Base-by-base conservation (phyloP, 2,888 invertebrate genomes). In the Epirrhoe tristata region DNA sequence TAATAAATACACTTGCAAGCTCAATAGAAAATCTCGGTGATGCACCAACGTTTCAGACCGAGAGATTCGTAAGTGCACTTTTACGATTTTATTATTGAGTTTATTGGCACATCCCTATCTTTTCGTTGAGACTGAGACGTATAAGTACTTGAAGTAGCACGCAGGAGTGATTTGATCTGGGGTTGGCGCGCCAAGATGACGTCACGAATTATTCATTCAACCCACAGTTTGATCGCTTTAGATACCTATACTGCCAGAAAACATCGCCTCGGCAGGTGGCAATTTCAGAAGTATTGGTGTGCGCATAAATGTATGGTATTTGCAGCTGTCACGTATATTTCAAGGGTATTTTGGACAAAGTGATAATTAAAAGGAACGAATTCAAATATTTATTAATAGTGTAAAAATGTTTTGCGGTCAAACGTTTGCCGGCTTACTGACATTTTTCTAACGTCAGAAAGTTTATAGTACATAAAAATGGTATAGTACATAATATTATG, bases 151-250 rank as follows among this genome's bases (percentile, higher is more conserved):
- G 55, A 43, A 56, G 62, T 57, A 43, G 58, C 57, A 34, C 46
- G 32, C 80, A 64, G 85, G 81, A 83, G 81, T 83, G 83, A 84
- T 87, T 88, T 88, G 88, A 89, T 88, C 86, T 81, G 76, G 79
- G 76, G 78, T 80, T 77, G 82, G 81, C 81, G 79, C 81, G 84
- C 82, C 83, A 83, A 73, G 74, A 69, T 89, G 87, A 89, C 89
- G 88, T 89, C 90, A 89, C 81, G 80, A 82, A 83, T 80, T 85
- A 86, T 85, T 85, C 81, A 83, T 87, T 56, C 62, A 57, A 66
- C 43, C 46, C 57, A 48, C 62, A 61, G 52, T 60, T 57, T 53
- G 39, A 14, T 48, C 39, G 12, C 39, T 48, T 7, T 57, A 54
- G 39, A 54, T 52, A 43, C 50, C 12, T 24, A 8, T 50, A 17